phyloP scores from a whole-genome alignment of 2,888 invertebrate species.

The Lepas anatifera region DNA sequence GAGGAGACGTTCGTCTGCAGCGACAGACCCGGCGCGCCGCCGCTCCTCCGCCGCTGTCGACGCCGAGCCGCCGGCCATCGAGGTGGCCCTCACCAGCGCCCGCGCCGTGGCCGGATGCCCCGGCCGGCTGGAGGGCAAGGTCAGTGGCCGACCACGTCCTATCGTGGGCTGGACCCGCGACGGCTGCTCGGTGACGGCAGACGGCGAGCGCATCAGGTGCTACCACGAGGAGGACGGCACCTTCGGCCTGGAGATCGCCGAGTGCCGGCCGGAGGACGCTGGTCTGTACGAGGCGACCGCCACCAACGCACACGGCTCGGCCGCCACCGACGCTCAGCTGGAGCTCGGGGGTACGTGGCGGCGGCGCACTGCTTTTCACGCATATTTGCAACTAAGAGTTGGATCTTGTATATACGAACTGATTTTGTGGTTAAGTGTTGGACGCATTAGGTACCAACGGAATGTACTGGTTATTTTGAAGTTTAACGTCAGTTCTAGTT shows the following conservation, averaged over 20 bases:
- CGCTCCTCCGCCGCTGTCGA: too few relatives aligned
- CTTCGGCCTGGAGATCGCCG: constrained; percentile 42
- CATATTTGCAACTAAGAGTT: too few relatives aligned
- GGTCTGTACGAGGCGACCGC: constrained; percentile 67
- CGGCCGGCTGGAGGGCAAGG: neutral
- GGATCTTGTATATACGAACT: too few relatives aligned
- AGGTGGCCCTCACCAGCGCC: neutral
- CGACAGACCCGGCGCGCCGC: too few relatives aligned
- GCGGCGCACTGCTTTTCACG: too few relatives aligned
- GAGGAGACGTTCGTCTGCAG: too few relatives aligned
- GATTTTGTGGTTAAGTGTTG: too few relatives aligned
- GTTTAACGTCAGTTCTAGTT: too few relatives aligned
- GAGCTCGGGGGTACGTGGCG: constrained; percentile 48
- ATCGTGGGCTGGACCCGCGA: neutral
- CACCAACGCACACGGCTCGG: constrained; percentile 65
- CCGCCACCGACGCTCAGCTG: constrained; percentile 48
- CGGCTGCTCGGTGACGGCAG: constrained; percentile 28
- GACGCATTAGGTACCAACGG: too few relatives aligned
- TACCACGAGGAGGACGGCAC: constrained; percentile 57
- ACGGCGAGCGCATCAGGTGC: constrained; percentile 51
- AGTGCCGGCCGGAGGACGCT: constrained; percentile 51
- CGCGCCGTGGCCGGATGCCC: neutral
- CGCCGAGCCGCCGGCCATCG: neutral
- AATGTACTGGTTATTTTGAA: too few relatives aligned
- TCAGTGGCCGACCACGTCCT: neutral